Conservation (phyloP, 1,140 invertebrate genomes). For the Aphaenogaster ashmeadi region DNA sequence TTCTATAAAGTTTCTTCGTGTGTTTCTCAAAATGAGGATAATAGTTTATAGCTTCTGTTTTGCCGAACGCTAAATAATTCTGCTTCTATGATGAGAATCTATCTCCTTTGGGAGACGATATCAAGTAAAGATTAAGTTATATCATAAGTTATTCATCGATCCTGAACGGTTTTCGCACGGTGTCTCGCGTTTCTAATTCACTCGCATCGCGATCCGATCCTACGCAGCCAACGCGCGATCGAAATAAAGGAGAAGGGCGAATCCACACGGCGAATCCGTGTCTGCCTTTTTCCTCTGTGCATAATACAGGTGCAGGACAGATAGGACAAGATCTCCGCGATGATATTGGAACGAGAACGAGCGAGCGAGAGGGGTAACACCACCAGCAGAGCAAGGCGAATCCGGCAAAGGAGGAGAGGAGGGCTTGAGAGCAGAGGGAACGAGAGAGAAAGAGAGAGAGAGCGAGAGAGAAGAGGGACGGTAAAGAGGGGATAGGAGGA, state of each 20-base stretch:
- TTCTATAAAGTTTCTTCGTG: not conserved
- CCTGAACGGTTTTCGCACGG: not conserved
- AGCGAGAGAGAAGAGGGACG: slow-evolving; percentile 65
- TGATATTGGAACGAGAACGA: slow-evolving; percentile 76
- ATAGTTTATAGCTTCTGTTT: not conserved
- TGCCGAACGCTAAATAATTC: not conserved
- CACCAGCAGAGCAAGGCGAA: slow-evolving; percentile 45
- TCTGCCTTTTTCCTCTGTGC: slow-evolving; percentile 73
- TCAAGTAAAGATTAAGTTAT: not conserved
- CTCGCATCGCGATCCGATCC: slow-evolving; percentile 14
- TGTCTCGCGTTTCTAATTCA: slow-evolving; percentile 27
- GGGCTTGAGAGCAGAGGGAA: slow-evolving; percentile 38
- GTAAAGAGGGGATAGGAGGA: slow-evolving; percentile 72
- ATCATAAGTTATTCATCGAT: slow-evolving; percentile 13
- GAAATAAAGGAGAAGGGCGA: slow-evolving; percentile 33
- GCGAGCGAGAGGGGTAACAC: slow-evolving; percentile 58
- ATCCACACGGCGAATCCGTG: slow-evolving; percentile 33
- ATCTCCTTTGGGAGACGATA: not conserved
- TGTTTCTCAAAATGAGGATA: not conserved
- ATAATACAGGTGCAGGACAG: slow-evolving; percentile 71
- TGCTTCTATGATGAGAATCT: not conserved
- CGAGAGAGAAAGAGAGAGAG: slow-evolving; percentile 63
- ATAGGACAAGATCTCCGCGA: slow-evolving; percentile 80
- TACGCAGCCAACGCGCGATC: slow-evolving; percentile 15
- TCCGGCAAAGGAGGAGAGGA: slow-evolving; percentile 38